Percentiles rank a stretch among this genome's conserved stretches.
These are phyloP conservation scores for Petrocephalus zakoni DNA, from an alignment of 2,113 vertebrate genomes.

Conservation along the genomic window DNA sequence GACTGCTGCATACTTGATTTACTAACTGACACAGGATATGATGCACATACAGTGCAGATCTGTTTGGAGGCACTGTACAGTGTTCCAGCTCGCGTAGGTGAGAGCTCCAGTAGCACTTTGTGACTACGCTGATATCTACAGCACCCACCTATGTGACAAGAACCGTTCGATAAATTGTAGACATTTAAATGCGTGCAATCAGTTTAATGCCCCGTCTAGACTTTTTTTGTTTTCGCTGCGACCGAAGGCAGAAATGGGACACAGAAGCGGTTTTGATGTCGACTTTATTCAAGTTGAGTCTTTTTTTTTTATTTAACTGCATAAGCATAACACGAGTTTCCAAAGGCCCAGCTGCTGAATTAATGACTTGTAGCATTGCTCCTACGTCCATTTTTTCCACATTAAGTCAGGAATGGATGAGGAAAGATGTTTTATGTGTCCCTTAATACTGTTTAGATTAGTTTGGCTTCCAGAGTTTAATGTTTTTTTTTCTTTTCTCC, in stretches of 20 bases:
- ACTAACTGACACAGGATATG: background rate
- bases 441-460: constrained; percentile 8
- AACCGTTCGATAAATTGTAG: background rate
- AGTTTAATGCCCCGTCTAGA: background rate
- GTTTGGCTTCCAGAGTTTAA: background rate
- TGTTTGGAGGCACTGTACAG: background rate
- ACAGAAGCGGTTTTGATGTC: background rate
- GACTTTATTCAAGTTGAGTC: background rate
- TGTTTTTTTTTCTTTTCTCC: background rate
- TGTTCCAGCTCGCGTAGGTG: background rate
- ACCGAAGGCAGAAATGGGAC: background rate
- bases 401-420: constrained; percentile 11
- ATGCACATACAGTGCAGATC: background rate
- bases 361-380: constrained; percentile 10
- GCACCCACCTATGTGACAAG: background rate
- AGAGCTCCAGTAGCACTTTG: background rate
- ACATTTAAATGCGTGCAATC: background rate
- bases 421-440: background rate
- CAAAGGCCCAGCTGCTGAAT: background rate
- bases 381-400: constrained; percentile 3
- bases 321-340: background rate
- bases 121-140: background rate
- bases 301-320: constrained; percentile 4
- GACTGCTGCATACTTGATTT: background rate
- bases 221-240: background rate